A percentile compares a stretch with the other conserved stretches of the same genome.
phyloP scores from a whole-genome alignment of 2,797 vertebrate species.

The Rhyacichthys aspro region DNA sequence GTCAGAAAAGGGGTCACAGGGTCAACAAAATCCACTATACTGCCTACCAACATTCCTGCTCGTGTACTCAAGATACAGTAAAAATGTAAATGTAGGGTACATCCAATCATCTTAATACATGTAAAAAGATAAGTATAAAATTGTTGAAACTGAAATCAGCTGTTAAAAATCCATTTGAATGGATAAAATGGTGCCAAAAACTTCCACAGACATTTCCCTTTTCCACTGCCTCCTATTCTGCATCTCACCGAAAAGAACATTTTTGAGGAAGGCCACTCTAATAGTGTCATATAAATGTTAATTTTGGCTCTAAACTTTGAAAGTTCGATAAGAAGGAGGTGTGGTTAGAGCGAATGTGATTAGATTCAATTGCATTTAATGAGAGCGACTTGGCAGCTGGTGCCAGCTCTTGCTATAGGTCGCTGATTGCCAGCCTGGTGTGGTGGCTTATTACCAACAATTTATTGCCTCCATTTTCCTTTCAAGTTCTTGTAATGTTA shows the following conservation, averaged over 20 bases:
- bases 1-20: too few relatives aligned
- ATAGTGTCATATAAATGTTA: slow-evolving; percentile 13
- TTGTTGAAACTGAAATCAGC: neutral
- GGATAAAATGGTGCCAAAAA: neutral
- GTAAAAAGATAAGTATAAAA: too few relatives aligned
- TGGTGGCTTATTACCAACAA: slow-evolving; percentile 42
- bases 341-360: slow-evolving; percentile 21
- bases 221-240: neutral
- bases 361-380: slow-evolving; percentile 18
- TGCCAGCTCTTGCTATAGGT: slow-evolving; percentile 25
- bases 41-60: too few relatives aligned
- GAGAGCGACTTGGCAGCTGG: slow-evolving; percentile 35
- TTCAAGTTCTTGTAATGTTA: slow-evolving; percentile 48
- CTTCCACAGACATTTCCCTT: neutral
- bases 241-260: neutral
- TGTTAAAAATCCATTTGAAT: neutral
- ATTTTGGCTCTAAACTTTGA: slow-evolving; percentile 1
- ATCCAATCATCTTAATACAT: too few relatives aligned
- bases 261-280: neutral
- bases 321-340: slow-evolving; percentile 2
- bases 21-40: too few relatives aligned
- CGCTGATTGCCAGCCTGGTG: slow-evolving; percentile 42
- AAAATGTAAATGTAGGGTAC: too few relatives aligned
- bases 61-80: too few relatives aligned
- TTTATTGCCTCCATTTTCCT: slow-evolving; percentile 48